Evolutionary conservation across 2,113 vertebrate species (phyloP), one percentile per base, ranked within the genome.

Genomic region (Dromas ardeola): DNA sequence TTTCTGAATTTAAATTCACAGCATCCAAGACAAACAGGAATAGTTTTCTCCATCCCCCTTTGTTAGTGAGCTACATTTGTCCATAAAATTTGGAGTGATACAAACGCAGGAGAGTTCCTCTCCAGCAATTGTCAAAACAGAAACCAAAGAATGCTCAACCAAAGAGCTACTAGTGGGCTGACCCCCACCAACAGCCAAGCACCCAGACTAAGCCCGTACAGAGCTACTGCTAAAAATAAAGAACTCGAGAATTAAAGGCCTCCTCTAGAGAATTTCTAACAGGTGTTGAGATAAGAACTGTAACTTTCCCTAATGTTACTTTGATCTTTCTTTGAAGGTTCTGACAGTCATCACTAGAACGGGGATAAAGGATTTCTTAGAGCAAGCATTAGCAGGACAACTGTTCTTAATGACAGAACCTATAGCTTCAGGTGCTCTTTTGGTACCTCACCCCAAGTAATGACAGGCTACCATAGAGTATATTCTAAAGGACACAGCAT

Each of bases 301-400:
- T 21, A 42, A 62, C 43, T 59, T 88, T 30, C 38, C 1, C 1
- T 43, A n/a, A 50, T 1, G 13, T 40, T n/a, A 45, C 79, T 73
- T 40, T n/a, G 43, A 59, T 63, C 43, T 58, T 49, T 65, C 63
- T 47, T 71, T 52, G 74, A 74, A 65, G 49, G 50, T 69, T 74
- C 58, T 0, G 0, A 63, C 0, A 70, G 55, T 45, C 27, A 50
- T 21, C 27, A 7, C 50, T 56, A 23, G 12, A 52, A 26, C 1
- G 0, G 36, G n/a, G 61, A 61, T 34, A 45, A 63, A 19, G 32
- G 70, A 36, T 45, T 81, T 45, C 36, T 56, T 8, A 38, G 42
- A 38, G 32, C 20, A 70, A 81, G 34, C 20, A 34, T 16, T 32
- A 40, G 49, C 34, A 20, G 4, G 36, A 19, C 22, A 30, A 16